phyloP scores from a whole-genome alignment of 2,113 vertebrate species.

The Rhinopomastus cyanomelas region DNA sequence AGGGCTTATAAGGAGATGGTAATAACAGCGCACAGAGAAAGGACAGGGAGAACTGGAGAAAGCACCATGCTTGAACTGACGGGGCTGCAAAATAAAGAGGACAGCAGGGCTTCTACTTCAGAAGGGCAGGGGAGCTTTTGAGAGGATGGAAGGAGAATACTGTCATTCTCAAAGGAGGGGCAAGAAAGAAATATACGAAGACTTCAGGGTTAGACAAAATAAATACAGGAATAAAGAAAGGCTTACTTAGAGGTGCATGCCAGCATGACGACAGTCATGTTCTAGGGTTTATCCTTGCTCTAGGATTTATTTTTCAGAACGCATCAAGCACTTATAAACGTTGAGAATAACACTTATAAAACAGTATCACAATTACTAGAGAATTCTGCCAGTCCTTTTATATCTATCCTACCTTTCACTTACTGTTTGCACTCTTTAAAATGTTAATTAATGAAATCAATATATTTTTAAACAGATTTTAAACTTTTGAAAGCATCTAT shows the following conservation, averaged over 20 bases:
- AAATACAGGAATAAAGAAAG: neutral
- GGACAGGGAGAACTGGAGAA: conserved; percentile 26
- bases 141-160: neutral
- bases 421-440: neutral
- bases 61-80: conserved; percentile 30
- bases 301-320: neutral
- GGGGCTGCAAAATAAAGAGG: neutral
- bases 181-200: neutral
- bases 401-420: neutral
- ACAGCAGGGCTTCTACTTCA: neutral
- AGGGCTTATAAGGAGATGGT: conserved; percentile 70
- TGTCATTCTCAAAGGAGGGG: neutral
- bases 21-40: conserved; percentile 39
- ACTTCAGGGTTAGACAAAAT: neutral
- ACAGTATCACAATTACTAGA: neutral
- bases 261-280: neutral
- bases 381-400: neutral
- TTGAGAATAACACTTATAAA: neutral
- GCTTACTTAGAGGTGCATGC: neutral
- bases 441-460: neutral
- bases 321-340: neutral
- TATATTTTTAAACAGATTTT: too few species aligned
- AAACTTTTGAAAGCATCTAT: neutral
- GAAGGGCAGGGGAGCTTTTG: neutral
- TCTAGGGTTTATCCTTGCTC: too few species aligned